Conservation (phyloP, 2,113 vertebrate genomes). For the Cyrtonyx montezumae region DNA sequence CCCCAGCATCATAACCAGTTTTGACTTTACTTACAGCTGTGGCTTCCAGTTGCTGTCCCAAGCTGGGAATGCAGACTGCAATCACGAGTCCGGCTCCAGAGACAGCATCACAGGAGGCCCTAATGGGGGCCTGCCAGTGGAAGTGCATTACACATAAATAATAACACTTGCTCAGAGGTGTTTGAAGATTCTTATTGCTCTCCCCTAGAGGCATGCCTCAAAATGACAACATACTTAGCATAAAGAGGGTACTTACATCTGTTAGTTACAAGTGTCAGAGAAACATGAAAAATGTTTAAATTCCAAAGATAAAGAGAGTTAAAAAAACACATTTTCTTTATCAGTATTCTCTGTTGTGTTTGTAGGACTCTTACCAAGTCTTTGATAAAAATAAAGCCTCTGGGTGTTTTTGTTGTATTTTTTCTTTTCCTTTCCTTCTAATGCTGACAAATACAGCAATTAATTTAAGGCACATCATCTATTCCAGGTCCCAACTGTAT, state of each 20-base stretch:
- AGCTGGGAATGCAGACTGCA: not conserved
- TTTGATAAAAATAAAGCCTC: slow-evolving; percentile 5
- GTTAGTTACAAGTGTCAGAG: not conserved
- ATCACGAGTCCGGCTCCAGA: not conserved
- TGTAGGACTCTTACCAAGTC: not conserved
- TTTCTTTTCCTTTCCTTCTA: not conserved
- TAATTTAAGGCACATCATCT: slow-evolving; percentile 54
- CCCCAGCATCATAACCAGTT: not conserved
- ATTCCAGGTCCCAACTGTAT: not conserved
- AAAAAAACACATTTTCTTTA: slow-evolving; percentile 23
- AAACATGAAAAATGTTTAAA: not conserved
- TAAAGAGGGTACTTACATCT: not conserved
- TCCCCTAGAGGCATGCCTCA: not conserved
- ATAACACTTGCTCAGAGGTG: not conserved
- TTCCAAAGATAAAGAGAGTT: not conserved
- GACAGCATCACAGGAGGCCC: not conserved
- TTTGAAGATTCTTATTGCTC: not conserved
- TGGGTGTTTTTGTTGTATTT: not conserved
- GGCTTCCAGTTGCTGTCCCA: not conserved
- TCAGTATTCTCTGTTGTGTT: not conserved
- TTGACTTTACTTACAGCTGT: not conserved
- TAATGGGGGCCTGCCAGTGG: not conserved
- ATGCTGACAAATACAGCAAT: slow-evolving; percentile 31
- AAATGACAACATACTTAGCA: not conserved
- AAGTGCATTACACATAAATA: not conserved